phyloP scores from a whole-genome alignment of 2,797 vertebrate species.

The Ptychobarbus kaznakovi region DNA sequence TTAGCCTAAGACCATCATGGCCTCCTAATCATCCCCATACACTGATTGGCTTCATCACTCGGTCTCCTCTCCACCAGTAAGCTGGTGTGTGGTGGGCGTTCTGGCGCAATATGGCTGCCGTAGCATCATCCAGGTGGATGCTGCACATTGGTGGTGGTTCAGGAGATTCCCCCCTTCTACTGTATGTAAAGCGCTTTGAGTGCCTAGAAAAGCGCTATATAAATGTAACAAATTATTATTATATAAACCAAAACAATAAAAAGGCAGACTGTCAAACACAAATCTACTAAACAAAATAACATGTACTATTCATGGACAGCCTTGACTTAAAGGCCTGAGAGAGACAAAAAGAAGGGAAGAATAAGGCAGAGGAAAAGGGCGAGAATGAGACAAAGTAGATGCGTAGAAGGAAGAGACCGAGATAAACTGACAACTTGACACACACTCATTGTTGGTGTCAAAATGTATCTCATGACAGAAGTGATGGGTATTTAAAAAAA shows the following conservation, averaged over 20 bases:
- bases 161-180: too few species aligned
- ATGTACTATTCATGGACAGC: conserved; percentile 82
- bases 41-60: too few species aligned
- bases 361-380: conserved; percentile 56
- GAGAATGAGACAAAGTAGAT: conserved; percentile 44
- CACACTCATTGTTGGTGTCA: conserved; percentile 81
- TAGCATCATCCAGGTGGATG: too few species aligned
- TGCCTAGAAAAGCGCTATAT: too few species aligned
- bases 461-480: conserved; percentile 80
- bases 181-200: too few species aligned
- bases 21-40: too few species aligned
- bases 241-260: conserved; percentile 65
- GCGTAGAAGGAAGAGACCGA: conserved; percentile 55
- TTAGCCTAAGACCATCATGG: too few species aligned
- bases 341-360: conserved; percentile 24
- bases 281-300: conserved; percentile 79
- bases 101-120: too few species aligned
- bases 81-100: too few species aligned
- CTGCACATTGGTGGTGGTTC: too few species aligned
- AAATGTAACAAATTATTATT: too few species aligned
- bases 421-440: conserved; percentile 78
- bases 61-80: too few species aligned
- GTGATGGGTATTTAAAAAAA: conserved; percentile 75
- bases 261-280: conserved; percentile 73
- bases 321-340: conserved; percentile 72